Evolutionary conservation across 2,888 invertebrate genomes (phyloP).

Genomic region (Acrobasis consociella): DNA sequence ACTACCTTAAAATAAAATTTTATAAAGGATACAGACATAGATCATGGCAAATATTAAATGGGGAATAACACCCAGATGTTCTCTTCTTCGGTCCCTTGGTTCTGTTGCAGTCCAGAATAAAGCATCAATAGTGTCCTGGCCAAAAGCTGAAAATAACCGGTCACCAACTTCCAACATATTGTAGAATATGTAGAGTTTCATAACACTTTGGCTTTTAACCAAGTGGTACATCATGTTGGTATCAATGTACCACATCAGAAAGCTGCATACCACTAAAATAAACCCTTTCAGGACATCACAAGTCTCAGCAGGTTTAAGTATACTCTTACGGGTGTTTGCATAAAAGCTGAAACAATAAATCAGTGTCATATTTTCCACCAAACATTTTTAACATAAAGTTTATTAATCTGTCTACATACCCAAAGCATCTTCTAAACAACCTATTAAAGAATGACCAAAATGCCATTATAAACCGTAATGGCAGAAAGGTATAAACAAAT

Average conservation of each 20-base stretch:
- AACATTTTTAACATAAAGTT: not conserved
- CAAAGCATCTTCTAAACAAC: conserved; percentile 88
- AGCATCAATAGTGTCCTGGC: conserved; percentile 99
- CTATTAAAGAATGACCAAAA: conserved; percentile 90
- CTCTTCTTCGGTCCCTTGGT: conserved; percentile 90
- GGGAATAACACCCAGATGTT: conserved; percentile 93
- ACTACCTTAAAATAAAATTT: not conserved
- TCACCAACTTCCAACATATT: conserved; percentile 99
- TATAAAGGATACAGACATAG: conserved; percentile 96
- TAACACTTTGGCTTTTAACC: conserved; percentile 98
- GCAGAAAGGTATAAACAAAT: conserved; percentile 98
- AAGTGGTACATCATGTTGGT: conserved; percentile 99
- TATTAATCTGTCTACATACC: conserved; percentile 68
- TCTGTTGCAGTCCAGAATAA: conserved; percentile 99
- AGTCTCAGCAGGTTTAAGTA: conserved; percentile 94
- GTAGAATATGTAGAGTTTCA: conserved; percentile 99
- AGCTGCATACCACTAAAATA: conserved; percentile 91
- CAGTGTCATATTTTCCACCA: not conserved
- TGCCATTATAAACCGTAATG: conserved; percentile 94
- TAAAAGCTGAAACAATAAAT: conserved; percentile 52
- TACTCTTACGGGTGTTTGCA: conserved; percentile 71
- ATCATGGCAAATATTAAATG: conserved; percentile 95
- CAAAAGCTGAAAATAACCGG: conserved; percentile 96
- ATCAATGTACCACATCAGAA: conserved; percentile 95
- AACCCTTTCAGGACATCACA: conserved; percentile 98